These are phyloP conservation scores for Polydrusus tereticollis DNA, from an alignment of 2,888 invertebrate species.

Conservation along the genomic window DNA sequence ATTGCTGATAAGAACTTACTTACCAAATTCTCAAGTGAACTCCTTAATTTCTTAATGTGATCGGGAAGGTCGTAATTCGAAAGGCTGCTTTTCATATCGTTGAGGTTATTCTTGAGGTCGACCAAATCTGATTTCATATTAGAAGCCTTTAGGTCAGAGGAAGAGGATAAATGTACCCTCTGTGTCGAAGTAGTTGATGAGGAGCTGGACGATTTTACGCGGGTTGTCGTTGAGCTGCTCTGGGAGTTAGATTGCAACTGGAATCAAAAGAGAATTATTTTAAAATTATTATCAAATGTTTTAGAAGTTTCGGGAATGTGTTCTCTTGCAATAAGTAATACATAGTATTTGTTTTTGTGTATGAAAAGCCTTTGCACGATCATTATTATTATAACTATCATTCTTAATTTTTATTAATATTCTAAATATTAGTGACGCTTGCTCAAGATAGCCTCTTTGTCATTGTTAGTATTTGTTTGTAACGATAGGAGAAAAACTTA, in stretches of 20 bases:
- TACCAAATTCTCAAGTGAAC: conserved; percentile 84
- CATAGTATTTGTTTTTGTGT: too few species aligned
- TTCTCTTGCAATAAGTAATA: too few species aligned
- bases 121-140: conserved; percentile 85
- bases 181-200: conserved; percentile 63
- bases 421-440: too few species aligned
- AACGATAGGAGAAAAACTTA: too few species aligned
- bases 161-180: conserved; percentile 60
- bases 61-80: conserved; percentile 51
- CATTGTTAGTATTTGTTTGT: too few species aligned
- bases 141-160: conserved; percentile 84
- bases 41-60: conserved; percentile 69
- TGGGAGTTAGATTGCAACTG: conserved; percentile 71
- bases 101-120: conserved; percentile 86
- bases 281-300: not conserved
- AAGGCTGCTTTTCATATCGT: conserved; percentile 82
- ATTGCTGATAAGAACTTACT: conserved; percentile 9
- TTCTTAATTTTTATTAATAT: too few species aligned
- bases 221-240: conserved; percentile 70
- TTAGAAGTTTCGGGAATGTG: too few species aligned
- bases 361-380: too few species aligned
- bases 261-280: not conserved
- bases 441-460: too few species aligned
- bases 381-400: too few species aligned
- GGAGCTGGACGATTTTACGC: conserved; percentile 71